A percentile compares a stretch with the other conserved stretches of the same genome.
These are phyloP conservation scores for Odocoileus virginianus DNA, from an alignment of 2,113 vertebrate species.

Conservation along the genomic window DNA sequence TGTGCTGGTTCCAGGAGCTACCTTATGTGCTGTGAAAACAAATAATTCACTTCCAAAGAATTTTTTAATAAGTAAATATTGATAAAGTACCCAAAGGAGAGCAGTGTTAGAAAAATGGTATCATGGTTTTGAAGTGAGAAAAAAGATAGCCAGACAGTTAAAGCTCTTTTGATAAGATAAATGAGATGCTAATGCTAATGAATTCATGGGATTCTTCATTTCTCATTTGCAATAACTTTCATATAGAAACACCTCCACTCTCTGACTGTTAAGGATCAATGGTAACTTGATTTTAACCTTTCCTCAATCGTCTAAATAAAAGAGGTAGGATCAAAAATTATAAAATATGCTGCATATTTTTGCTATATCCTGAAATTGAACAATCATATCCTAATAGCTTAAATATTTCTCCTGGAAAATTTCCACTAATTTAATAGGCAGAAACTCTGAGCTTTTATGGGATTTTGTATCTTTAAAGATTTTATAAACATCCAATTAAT, in stretches of 20 bases:
- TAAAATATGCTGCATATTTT: slow-evolving; percentile 44
- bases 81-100: background rate
- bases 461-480: slow-evolving; percentile 39
- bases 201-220: background rate
- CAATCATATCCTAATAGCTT: background rate
- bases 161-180: background rate
- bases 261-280: slow-evolving; percentile 42
- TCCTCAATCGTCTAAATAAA: slow-evolving; percentile 41
- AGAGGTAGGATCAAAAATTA: slow-evolving; percentile 50
- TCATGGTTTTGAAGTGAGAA: background rate
- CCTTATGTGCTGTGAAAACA: background rate
- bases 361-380: slow-evolving; percentile 11
- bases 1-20: background rate
- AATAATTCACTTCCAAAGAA: background rate
- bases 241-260: background rate
- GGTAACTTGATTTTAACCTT: slow-evolving; percentile 46
- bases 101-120: background rate
- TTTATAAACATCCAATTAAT: slow-evolving; percentile 1
- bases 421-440: slow-evolving; percentile 2
- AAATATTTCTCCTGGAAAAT: background rate
- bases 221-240: background rate
- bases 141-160: background rate
- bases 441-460: background rate
- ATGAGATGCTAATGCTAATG: background rate
- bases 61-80: background rate